Percentiles rank a stretch among this genome's conserved stretches.
phyloP scores from a whole-genome alignment of 2,113 vertebrate species.

The Choloepus hoffmanni region DNA sequence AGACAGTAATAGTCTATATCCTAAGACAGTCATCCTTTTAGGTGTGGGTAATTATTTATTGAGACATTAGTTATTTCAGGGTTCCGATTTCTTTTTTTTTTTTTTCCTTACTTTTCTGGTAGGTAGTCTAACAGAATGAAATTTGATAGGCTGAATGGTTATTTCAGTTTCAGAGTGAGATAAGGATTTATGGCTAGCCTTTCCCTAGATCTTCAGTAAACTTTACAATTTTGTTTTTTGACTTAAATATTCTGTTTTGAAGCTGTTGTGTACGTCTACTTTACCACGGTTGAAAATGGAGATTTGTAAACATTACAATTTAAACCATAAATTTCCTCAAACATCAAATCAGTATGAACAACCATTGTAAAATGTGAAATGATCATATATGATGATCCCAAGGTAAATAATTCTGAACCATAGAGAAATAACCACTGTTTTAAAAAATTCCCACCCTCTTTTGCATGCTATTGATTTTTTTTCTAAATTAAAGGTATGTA shows the following conservation, averaged over 20 bases:
- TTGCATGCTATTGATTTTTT: constrained; percentile 58
- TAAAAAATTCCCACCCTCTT: constrained; percentile 28
- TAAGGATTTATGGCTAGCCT: constrained; percentile 36
- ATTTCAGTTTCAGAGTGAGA: constrained; percentile 64
- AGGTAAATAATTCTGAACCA: constrained; percentile 63
- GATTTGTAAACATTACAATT: constrained; percentile 50
- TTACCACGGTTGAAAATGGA: constrained; percentile 56
- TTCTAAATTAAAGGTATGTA: constrained; percentile 45
- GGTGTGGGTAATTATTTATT: constrained; percentile 58
- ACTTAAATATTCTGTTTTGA: constrained; percentile 49
- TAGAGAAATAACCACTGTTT: constrained; percentile 58
- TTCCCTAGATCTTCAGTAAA: constrained; percentile 52
- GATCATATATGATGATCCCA: constrained; percentile 43
- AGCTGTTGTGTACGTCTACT: constrained; percentile 33
- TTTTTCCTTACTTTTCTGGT: constrained; percentile 30
- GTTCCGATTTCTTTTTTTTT: constrained; percentile 15
- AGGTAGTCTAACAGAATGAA: constrained; percentile 46
- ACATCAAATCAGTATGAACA: constrained; percentile 18
- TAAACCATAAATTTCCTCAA: constrained; percentile 56
- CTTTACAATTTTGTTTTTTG: constrained; percentile 57
- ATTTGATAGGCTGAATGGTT: constrained; percentile 42
- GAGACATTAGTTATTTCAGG: constrained; percentile 56
- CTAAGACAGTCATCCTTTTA: constrained; percentile 78
- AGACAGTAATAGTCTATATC: constrained; percentile 51
- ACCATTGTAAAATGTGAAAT: constrained; percentile 69